Percentiles rank a stretch among this genome's conserved stretches.
These are phyloP conservation scores for Drosophila borealis DNA, from an alignment of 2,888 invertebrate species.

Conservation along the genomic window DNA sequence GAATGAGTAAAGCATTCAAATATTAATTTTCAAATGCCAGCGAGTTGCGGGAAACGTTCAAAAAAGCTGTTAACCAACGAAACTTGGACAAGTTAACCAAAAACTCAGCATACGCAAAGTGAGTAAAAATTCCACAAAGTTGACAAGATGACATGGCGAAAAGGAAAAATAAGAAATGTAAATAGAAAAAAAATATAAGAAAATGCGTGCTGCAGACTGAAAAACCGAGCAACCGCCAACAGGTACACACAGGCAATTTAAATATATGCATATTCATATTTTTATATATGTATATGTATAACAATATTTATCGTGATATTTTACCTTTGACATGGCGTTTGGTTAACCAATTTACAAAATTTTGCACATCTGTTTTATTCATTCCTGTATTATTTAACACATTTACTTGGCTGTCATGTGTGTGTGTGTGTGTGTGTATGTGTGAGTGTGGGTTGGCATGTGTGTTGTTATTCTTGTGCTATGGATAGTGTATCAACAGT, in stretches of 20 bases:
- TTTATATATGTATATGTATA: background rate
- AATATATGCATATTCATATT: background rate
- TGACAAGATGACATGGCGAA: slow-evolving; percentile 7
- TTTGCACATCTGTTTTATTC: slow-evolving; percentile 20
- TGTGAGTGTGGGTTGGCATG: background rate
- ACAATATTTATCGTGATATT: slow-evolving; percentile 6
- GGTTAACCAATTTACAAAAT: slow-evolving; percentile 22
- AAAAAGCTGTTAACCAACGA: slow-evolving; percentile 36
- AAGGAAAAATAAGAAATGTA: background rate
- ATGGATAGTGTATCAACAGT: slow-evolving; percentile 9
- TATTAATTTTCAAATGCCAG: slow-evolving; percentile 48
- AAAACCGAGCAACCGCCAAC: slow-evolving; percentile 11
- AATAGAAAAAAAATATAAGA: background rate
- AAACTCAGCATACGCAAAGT: slow-evolving; percentile 11
- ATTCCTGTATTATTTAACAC: slow-evolving; percentile 24
- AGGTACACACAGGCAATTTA: background rate
- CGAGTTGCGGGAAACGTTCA: slow-evolving; percentile 28
- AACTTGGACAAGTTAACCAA: slow-evolving; percentile 28
- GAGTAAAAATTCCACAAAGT: slow-evolving; percentile 9
- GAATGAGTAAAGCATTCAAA: background rate
- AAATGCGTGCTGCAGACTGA: slow-evolving; percentile 7
- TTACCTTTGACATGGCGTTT: slow-evolving; percentile 14
- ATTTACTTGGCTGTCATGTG: background rate
- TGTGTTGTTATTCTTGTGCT: slow-evolving; percentile 15
- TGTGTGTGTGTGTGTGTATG: background rate